Evolutionary conservation across 1,140 invertebrate species (phyloP).

Genomic region (Hycleus cichorii): DNA sequence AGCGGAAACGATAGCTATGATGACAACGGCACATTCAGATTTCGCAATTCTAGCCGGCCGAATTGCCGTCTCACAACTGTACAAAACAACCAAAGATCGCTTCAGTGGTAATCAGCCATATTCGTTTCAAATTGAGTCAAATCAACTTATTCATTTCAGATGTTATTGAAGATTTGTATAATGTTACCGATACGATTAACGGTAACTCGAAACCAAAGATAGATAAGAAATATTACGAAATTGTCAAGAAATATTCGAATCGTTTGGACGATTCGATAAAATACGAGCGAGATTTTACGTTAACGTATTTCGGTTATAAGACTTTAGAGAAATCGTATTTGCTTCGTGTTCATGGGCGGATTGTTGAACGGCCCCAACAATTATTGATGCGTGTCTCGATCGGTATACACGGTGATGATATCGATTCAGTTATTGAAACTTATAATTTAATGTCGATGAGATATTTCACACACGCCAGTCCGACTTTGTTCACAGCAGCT

Average conservation of each 20-base stretch:
- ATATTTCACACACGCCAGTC: conserved; percentile 97
- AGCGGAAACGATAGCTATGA: conserved; percentile 91
- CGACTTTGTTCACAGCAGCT: conserved; percentile 93
- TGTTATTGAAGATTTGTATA: conserved; percentile 81
- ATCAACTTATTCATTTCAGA: conserved; percentile 53
- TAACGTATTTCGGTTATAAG: conserved; percentile 99
- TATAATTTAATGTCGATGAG: conserved; percentile 94
- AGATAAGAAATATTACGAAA: conserved; percentile 69
- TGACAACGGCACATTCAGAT: conserved; percentile 95
- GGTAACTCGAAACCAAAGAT: conserved; percentile 70
- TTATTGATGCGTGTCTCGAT: conserved; percentile 98
- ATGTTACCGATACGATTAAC: conserved; percentile 65
- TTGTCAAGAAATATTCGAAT: conserved; percentile 82
- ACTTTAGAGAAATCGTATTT: conserved; percentile 95
- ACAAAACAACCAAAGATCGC: conserved; percentile 91
- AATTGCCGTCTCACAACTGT: conserved; percentile 94
- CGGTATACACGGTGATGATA: conserved; percentile 92
- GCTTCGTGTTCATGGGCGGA: conserved; percentile 87
- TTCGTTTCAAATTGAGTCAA: not conserved
- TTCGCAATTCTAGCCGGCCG: conserved; percentile 93
- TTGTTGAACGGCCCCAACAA: conserved; percentile 94
- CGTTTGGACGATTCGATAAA: conserved; percentile 88
- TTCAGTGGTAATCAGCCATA: conserved; percentile 64
- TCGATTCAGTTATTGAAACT: conserved; percentile 90
- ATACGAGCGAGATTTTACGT: conserved; percentile 93